A percentile compares a stretch with the other conserved stretches of the same genome.
Evolutionary conservation across 2,797 vertebrate species (phyloP).

Genomic region (Pelodytes ibericus): DNA sequence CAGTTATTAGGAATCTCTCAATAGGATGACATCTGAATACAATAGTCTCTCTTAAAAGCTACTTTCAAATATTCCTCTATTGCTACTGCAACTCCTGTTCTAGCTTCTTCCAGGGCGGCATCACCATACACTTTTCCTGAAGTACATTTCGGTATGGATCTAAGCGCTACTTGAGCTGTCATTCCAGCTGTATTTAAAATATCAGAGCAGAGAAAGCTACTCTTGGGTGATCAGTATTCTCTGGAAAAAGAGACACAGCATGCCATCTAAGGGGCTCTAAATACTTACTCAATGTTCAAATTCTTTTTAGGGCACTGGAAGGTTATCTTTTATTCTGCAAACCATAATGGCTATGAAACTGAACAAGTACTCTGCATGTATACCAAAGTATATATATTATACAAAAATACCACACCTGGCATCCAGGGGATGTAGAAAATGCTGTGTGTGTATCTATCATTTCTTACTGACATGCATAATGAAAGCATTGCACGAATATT

Average conservation of each 20-base stretch:
- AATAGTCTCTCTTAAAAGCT: not conserved
- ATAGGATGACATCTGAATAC: not conserved
- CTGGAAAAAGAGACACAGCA: not conserved
- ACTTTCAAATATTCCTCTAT: too few species aligned
- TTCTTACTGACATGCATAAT: too few species aligned
- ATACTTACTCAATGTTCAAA: not conserved
- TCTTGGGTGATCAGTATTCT: conserved; percentile 3
- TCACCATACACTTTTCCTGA: not conserved
- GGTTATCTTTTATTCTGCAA: conserved; percentile 6
- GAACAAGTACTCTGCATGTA: not conserved
- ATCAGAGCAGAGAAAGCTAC: not conserved
- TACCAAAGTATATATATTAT: not conserved
- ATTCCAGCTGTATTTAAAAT: not conserved
- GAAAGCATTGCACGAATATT: too few species aligned
- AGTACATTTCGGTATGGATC: not conserved
- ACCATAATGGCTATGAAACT: not conserved
- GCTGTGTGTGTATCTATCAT: too few species aligned
- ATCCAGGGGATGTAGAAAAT: not conserved
- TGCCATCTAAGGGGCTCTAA: not conserved
- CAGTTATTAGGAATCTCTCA: not conserved
- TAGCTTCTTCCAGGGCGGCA: not conserved
- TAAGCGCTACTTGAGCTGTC: not conserved
- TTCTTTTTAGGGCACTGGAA: not conserved
- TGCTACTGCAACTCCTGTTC: not conserved
- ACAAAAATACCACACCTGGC: not conserved